A percentile compares a stretch with the other conserved stretches of the same genome.
Evolutionary conservation across 2,113 vertebrate species (phyloP).

Genomic region (Pelmatolapia mariae): DNA sequence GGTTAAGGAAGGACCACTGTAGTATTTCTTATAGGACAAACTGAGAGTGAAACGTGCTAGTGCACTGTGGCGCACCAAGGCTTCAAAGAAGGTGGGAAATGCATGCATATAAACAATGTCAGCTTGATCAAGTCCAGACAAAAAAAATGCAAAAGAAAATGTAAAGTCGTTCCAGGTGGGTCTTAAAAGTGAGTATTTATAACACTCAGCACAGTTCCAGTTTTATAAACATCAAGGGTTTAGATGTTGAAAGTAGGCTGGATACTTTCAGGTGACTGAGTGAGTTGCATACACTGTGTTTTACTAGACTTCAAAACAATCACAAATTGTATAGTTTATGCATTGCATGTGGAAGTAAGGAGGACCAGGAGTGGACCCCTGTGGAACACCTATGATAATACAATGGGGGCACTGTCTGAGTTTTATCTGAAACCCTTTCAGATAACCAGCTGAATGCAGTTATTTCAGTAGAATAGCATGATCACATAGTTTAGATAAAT

Average conservation of each 20-base stretch:
- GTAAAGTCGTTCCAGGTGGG: background rate
- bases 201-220: background rate
- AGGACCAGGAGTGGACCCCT: background rate
- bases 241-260: background rate
- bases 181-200: background rate
- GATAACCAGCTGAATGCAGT: background rate
- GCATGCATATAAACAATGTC: background rate
- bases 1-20: background rate
- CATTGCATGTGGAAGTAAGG: background rate
- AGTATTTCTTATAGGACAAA: background rate
- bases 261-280: background rate
- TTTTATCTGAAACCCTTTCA: background rate
- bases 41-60: background rate
- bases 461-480: background rate
- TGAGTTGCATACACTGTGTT: background rate
- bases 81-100: background rate
- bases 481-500: rapidly evolving
- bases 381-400: background rate
- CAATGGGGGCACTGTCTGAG: background rate
- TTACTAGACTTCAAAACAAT: background rate
- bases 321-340: background rate
- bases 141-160: background rate
- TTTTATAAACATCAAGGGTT: background rate
- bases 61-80: background rate
- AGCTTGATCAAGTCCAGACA: background rate